Evolutionary conservation across 2,797 vertebrate genomes (phyloP), one percentile per base, ranked within the genome.

Genomic region (Tragopan temminckii): DNA sequence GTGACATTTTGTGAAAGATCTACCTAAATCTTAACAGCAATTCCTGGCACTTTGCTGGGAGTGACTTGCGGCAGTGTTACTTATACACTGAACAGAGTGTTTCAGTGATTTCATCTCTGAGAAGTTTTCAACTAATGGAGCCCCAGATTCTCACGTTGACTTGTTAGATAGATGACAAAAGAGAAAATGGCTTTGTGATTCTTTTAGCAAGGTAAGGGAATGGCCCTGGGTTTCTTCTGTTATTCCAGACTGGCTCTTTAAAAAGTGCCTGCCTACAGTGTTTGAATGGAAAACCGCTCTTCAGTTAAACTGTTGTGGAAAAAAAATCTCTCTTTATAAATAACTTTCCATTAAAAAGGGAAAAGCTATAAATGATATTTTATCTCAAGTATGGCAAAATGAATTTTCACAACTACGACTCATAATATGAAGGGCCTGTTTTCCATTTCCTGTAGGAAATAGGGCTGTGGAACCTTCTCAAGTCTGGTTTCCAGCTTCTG

Each of bases 1-100:
- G 55, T 88, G 87, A 63, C 83, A 46, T 53, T 86, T 72, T 18
- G 46, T 90, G 38, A 89, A 88, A 92, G 66, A 78, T 79, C 59
- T 92, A 3, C 40, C 48, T 84, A 68, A 86, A 74, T 53, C 61
- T 62, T 70, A 66, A 27, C 50, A 67, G 19, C 19, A 58, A 70
- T 91, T 89, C 42, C 80, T 18, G 52, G 31, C 92, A 29, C 24
- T 89, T 86, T 33, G 67, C 15, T 79, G 70, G 80, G 67, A 48
- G 15, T 74, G 59, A 57, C 85, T 92, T 87, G 86, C 63, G 77
- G 77, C 55, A 33, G 24, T 0, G 0, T 81, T 89, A 76, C 91
- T 94, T 93, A 53, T 72, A 64, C n/a, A 70, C 53, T 31, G 74
- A 85, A 7, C 35, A 55, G 78, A 59, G 53, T 67, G 64, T 80